Percentiles rank a stretch among this genome's conserved stretches.
Evolutionary conservation across 2,888 invertebrate genomes (phyloP).

Genomic region (Aromia moschata): DNA sequence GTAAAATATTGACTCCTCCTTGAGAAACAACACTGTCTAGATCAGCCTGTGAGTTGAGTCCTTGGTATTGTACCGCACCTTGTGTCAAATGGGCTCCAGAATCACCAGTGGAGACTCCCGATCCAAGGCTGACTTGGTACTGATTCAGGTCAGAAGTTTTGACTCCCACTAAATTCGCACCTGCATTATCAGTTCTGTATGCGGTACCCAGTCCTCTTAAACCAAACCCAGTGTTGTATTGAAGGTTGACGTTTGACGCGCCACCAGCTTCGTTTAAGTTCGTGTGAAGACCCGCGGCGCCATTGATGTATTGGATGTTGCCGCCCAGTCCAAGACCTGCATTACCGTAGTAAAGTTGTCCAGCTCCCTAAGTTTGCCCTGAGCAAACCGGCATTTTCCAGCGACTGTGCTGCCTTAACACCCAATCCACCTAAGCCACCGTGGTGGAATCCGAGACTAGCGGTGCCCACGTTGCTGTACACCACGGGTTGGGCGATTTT

Average conservation of each 20-base stretch:
- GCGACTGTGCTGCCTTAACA: conserved; percentile 44
- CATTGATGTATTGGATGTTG: not conserved
- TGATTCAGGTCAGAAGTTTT: not conserved
- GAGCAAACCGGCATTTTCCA: conserved; percentile 50
- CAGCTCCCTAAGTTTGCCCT: conserved; percentile 34
- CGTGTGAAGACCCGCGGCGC: not conserved
- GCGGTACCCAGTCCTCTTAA: not conserved
- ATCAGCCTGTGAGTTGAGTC: not conserved
- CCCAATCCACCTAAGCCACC: conserved; percentile 42
- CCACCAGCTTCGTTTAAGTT: not conserved
- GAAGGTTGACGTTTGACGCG: conserved; percentile 1
- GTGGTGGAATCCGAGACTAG: conserved; percentile 24
- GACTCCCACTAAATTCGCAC: not conserved
- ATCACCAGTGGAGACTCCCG: conserved; percentile 6
- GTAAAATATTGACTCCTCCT: not conserved
- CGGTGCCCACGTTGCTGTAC: conserved; percentile 51
- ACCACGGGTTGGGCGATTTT: conserved; percentile 47
- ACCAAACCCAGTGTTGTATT: conserved; percentile 6
- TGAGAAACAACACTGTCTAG: not conserved
- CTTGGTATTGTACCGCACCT: not conserved
- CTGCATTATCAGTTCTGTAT: not conserved
- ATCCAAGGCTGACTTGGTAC: conserved; percentile 4
- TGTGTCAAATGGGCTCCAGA: conserved; percentile 21
- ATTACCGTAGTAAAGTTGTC: conserved; percentile 21
- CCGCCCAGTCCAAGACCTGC: not conserved